Base-by-base conservation (phyloP, 1,140 invertebrate species). In the Cydia strobilella region DNA sequence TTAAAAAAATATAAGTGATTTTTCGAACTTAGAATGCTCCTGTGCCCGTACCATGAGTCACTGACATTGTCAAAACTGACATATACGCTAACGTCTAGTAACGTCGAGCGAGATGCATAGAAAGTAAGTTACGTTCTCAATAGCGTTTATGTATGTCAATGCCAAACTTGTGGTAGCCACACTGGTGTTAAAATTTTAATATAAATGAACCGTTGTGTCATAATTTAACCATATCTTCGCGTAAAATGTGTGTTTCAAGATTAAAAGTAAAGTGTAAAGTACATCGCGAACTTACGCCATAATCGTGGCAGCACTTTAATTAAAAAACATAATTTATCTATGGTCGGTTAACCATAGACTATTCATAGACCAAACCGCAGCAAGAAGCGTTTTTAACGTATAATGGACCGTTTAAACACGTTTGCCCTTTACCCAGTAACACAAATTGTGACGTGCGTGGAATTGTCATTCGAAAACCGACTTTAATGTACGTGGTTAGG, bases 351-450 rank as follows among this genome's bases (percentile, higher is more conserved):
- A 80, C 77, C 72, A 4, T 69, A 69, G 65, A 35, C 73, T 71
- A 76, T 78, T 77, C 79, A 76, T 77, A 78, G 79, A 77, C 65
- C 15, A 77, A 79, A 74, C 76, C 71, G 65, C 76, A 75, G 69
- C 59, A 59, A 76, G 39, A 72, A 72, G 51, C 65, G 63, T 54
- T 72, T 75, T 77, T 65, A 62, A 73, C 66, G 42, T 25, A 65
- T 66, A 65, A 73, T 72, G 20, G 35, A 39, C 54, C 35, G 66
- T 77, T 69, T 78, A 75, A 48, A 72, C 82, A 85, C 82, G 80
- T 86, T 84, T 86, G 88, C 89, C 89, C 88, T 90, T 91, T 90
- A 90, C 89, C 89, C 77, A 91, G 83, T 91, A 83, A 91, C 88
- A 90, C 82, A 85, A 85, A 88, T 91, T 86, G 73, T 75, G 76